Evolutionary conservation across 2,888 invertebrate species (phyloP).

Genomic region (Caenorhabditis macrosperma): DNA sequence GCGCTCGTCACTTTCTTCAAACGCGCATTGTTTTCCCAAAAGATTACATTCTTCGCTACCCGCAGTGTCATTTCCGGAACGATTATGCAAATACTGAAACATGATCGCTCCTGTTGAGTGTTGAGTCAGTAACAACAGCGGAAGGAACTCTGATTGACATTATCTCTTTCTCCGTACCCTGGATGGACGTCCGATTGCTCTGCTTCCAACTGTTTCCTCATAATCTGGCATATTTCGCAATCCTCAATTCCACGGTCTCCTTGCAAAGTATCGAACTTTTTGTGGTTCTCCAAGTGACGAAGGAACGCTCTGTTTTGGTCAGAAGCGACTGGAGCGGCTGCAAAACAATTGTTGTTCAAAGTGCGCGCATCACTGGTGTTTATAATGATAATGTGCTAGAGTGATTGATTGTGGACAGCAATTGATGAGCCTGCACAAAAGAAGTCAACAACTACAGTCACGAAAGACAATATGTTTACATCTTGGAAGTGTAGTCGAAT

Average conservation of each 20-base stretch:
- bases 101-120: constrained; percentile 20
- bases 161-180: constrained; percentile 16
- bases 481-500: background rate
- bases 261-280: constrained; percentile 67
- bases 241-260: constrained; percentile 57
- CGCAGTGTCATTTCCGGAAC: constrained; percentile 17
- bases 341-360: background rate
- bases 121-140: constrained; percentile 9
- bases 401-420: constrained; percentile 32
- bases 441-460: constrained; percentile 26
- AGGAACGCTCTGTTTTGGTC: constrained; percentile 66
- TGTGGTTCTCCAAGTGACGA: constrained; percentile 67
- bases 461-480: background rate
- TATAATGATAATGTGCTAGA: constrained; percentile 17
- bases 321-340: constrained; percentile 50
- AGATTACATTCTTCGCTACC: constrained; percentile 27
- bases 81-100: constrained; percentile 26
- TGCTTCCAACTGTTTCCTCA: constrained; percentile 54
- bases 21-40: constrained; percentile 33
- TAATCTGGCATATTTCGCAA: constrained; percentile 65
- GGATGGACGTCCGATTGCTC: constrained; percentile 33
- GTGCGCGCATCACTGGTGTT: background rate
- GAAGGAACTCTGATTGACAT: background rate
- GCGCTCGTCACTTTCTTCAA: constrained; percentile 28
- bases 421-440: constrained; percentile 17